Evolutionary conservation across 2,888 invertebrate species (phyloP), one percentile per base, ranked within the genome.

Genomic region (Junonia oenone): DNA sequence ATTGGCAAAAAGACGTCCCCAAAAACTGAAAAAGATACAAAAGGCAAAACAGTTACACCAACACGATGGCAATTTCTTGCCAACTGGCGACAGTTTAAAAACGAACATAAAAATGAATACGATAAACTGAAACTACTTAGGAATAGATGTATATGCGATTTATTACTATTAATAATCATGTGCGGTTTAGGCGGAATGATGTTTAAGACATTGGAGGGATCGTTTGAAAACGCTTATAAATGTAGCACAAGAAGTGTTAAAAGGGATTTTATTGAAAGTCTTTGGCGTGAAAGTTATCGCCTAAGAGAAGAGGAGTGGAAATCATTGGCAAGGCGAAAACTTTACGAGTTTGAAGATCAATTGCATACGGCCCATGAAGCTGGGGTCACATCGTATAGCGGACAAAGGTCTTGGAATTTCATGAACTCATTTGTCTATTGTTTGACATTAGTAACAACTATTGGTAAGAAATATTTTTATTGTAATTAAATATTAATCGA

Each of bases 221-320:
- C 94, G 1, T 95, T 96, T 68, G 97, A 98, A 73, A 93, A 95
- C 59, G 94, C 94, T 61, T 96, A 95, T 82, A 97, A 97, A 83
- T 96, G 96, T 73, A 95, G 96, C 6, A 95, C 97, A 40, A 95
- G 96, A 68, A 91, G 95, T 68, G 96, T 97, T 0, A 96, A 97
- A 73, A 90, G 97, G 4, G 95, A 96, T 77, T 96, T 97, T 65
- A 93, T 97, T 56, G 96, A 97, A 69, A 91, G 92, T 59, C 90
- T 98, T 38, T 97, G 97, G 96, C 90, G 92, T 51, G 93, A 93
- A 57, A 96, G 96, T 78, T 95, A 96, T 76, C 94, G 94, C 72
- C 85, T 96, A 82, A 92, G 94, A 52, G 97, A 97, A 77, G 97
- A 97, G 48, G 97, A 97, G 72, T 97, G 97, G 97, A 97, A 97